Percentiles rank a stretch among this genome's conserved stretches.
Evolutionary conservation across 53 echinoderm and acorn worm genomes (phyloP).

Genomic region (Astropecten irregularis): DNA sequence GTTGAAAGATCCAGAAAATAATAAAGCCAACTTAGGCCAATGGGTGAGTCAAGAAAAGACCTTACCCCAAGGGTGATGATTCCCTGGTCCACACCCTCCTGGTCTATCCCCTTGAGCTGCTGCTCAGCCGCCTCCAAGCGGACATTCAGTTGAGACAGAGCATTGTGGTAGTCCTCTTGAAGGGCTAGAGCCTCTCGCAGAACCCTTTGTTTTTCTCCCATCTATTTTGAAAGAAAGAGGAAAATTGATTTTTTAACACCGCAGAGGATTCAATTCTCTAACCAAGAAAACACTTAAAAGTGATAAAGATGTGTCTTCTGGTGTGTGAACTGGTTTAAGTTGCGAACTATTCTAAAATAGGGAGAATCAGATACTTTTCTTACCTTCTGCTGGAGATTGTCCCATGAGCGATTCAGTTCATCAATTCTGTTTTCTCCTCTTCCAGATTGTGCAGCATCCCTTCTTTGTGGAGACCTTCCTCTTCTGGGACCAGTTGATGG

Average conservation of each 20-base stretch:
- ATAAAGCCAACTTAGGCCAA: no score
- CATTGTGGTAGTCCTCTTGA: slow-evolving; percentile 87
- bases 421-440: slow-evolving; percentile 66
- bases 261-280: no score
- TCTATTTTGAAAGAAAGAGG: slow-evolving; percentile 51
- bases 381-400: slow-evolving; percentile 81
- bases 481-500: not conserved
- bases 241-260: no score
- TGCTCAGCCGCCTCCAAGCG: slow-evolving; percentile 71
- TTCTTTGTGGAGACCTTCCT: not conserved
- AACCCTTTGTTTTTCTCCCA: slow-evolving; percentile 82
- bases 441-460: not conserved
- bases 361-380: no score
- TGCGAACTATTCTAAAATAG: no score
- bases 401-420: slow-evolving; percentile 85
- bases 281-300: no score
- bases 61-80: slow-evolving; percentile 11
- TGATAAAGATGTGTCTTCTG: no score
- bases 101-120: slow-evolving; percentile 66
- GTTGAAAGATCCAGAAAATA: no score
- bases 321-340: no score
- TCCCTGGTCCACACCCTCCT: slow-evolving; percentile 37
- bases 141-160: slow-evolving; percentile 74
- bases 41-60: no score
- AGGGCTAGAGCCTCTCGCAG: slow-evolving; percentile 80